A percentile compares a stretch with the other conserved stretches of the same genome.
Evolutionary conservation across 2,888 invertebrate species (phyloP).

Genomic region (Tipula helvola): DNA sequence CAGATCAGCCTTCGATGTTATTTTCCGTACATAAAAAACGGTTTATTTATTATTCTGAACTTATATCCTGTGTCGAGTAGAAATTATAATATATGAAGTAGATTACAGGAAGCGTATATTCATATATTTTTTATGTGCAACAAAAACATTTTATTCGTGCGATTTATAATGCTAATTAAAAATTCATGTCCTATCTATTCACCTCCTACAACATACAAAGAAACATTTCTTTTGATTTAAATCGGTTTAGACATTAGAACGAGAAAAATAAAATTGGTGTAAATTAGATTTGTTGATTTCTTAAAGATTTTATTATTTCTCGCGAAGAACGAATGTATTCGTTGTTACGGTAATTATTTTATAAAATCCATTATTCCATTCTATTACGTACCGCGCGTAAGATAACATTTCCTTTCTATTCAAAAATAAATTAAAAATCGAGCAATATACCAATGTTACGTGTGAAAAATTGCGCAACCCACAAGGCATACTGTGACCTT

Average conservation of each 20-base stretch:
- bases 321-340: background rate
- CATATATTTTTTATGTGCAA: background rate
- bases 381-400: background rate
- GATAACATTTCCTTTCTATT: background rate
- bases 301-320: background rate
- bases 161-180: background rate
- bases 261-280: background rate
- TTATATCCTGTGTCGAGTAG: background rate
- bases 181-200: background rate
- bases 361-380: background rate
- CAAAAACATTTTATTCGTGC: background rate
- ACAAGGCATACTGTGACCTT: background rate
- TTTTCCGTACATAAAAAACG: background rate
- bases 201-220: background rate
- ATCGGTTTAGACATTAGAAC: background rate
- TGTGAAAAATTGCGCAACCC: background rate
- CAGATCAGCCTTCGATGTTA: background rate
- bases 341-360: background rate
- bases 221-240: background rate
- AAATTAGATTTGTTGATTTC: background rate
- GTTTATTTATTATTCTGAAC: background rate
- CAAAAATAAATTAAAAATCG: background rate
- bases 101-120: background rate
- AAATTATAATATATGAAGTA: background rate
- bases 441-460: background rate